A percentile compares a stretch with the other conserved stretches of the same genome.
phyloP scores from a whole-genome alignment of 2,113 vertebrate species.

The Cottus gobio region DNA sequence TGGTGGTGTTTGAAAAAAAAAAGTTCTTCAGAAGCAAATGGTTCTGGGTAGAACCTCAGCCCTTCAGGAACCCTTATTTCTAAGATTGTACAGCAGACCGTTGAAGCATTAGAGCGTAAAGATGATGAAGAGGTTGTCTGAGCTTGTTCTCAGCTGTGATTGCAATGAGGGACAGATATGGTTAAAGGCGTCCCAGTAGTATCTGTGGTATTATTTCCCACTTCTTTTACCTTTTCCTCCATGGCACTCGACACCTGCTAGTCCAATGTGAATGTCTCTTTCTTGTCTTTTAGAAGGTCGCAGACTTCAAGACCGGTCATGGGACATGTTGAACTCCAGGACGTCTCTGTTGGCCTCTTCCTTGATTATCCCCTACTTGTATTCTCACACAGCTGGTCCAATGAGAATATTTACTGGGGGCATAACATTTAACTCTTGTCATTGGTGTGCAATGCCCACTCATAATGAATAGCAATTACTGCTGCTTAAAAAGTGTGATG shows the following conservation, averaged over 20 bases:
- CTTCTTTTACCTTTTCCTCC: background rate
- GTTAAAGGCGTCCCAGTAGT: background rate
- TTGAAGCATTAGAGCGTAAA: background rate
- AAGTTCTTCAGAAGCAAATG: background rate
- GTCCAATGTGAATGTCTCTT: background rate
- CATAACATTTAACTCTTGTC: background rate
- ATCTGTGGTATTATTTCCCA: background rate
- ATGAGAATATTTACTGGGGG: background rate
- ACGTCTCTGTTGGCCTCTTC: background rate
- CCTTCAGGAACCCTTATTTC: background rate
- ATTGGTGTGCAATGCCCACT: background rate
- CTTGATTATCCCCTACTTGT: background rate
- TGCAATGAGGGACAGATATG: background rate
- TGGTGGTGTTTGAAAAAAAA: too few relatives aligned
- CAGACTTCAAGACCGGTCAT: background rate
- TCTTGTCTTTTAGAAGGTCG: background rate
- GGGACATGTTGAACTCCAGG: too few relatives aligned
- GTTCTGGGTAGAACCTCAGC: background rate
- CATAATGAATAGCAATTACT: background rate
- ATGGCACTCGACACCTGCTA: background rate
- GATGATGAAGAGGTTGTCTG: background rate
- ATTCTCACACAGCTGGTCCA: background rate
- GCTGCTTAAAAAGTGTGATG: background rate
- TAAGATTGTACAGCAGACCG: accelerated
- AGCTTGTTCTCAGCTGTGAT: background rate